These are phyloP conservation scores for Caenorhabditis sp. DNA, from an alignment of 2,888 invertebrate species.

Conservation along the genomic window DNA sequence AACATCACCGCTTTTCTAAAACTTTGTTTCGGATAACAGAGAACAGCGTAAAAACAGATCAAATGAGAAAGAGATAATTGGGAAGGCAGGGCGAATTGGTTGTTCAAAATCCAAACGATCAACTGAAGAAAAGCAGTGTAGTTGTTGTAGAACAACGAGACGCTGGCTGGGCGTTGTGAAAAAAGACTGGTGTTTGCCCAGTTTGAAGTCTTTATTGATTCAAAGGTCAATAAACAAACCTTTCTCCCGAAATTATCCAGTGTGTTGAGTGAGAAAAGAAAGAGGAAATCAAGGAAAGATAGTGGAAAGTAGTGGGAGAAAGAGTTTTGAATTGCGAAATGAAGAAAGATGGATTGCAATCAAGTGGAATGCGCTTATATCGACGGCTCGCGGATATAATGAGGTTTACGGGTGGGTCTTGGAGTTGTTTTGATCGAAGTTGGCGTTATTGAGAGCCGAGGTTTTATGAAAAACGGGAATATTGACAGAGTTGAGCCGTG, in stretches of 20 bases:
- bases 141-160: constrained; percentile 6
- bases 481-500: too few species aligned
- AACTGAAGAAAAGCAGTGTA: constrained; percentile 25
- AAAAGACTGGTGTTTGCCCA: constrained; percentile 24
- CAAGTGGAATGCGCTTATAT: neutral
- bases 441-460: neutral
- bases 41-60: neutral
- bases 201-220: constrained; percentile 52
- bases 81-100: neutral
- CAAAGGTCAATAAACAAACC: constrained; percentile 51
- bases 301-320: neutral
- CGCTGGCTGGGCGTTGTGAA: constrained; percentile 3
- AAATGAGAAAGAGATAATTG: neutral
- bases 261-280: neutral
- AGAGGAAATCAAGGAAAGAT: too few species aligned
- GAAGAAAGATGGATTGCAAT: neutral
- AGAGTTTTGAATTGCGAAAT: constrained; percentile 12
- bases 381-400: neutral
- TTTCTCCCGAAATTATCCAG: constrained; percentile 39
- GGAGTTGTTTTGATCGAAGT: neutral
- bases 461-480: neutral
- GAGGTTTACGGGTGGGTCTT: neutral
- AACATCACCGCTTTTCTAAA: too few species aligned
- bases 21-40: constrained; percentile 2
- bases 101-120: constrained; percentile 55